phyloP scores from a whole-genome alignment of 2,888 invertebrate genomes.

The Sceliomorpha sp. region DNA sequence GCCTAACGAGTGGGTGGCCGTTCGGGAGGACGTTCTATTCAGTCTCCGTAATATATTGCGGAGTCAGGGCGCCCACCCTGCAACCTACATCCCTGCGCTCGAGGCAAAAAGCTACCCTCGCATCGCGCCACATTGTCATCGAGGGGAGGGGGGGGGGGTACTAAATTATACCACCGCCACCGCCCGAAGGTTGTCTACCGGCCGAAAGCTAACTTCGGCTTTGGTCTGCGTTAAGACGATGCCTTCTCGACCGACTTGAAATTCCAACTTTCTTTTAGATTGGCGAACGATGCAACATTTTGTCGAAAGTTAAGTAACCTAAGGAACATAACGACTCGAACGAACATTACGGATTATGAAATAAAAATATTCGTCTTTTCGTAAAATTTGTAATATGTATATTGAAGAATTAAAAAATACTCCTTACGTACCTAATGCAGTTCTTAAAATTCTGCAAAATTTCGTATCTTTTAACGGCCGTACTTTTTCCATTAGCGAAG shows the following conservation, averaged over 20 bases:
- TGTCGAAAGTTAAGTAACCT: no score
- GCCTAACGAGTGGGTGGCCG: constrained; percentile 54
- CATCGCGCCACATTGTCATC: constrained; percentile 57
- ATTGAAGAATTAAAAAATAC: no score
- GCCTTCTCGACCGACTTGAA: constrained; percentile 14
- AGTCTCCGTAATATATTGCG: constrained; percentile 51
- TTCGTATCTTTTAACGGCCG: no score
- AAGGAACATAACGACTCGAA: no score
- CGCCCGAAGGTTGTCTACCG: constrained; percentile 29
- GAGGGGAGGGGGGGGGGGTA: constrained; percentile 33
- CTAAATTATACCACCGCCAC: constrained; percentile 56
- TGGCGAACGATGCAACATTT: no score
- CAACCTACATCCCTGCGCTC: constrained; percentile 24
- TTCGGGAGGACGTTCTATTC: constrained; percentile 48
- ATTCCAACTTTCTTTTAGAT: no score
- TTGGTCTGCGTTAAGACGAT: constrained; percentile 16
- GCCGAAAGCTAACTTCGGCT: constrained; percentile 31
- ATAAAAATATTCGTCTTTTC: no score
- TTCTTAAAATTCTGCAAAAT: no score
- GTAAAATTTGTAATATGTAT: no score
- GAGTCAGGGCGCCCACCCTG: constrained; percentile 8
- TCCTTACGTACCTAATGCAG: no score
- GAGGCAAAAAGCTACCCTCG: constrained; percentile 26
- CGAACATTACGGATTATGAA: no score
- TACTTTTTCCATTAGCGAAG: no score